phyloP scores from a whole-genome alignment of 2,888 invertebrate genomes.

The Dexiosoma caninum region DNA sequence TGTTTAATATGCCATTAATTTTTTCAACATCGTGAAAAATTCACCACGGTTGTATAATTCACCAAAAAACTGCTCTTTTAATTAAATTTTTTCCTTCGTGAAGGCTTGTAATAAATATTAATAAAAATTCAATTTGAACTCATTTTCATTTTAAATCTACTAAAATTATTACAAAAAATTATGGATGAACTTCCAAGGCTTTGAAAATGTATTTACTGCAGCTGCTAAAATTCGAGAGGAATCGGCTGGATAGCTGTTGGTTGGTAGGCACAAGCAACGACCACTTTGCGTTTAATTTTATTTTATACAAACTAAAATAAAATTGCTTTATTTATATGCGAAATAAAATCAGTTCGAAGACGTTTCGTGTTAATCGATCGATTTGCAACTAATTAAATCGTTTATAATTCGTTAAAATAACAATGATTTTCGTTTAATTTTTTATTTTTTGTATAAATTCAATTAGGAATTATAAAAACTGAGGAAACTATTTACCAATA shows the following conservation, averaged over 20 bases:
- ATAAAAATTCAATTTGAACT: conserved; percentile 1
- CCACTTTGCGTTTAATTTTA: conserved; percentile 55
- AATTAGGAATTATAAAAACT: conserved; percentile 42
- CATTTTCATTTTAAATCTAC: background rate
- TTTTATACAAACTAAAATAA: conserved; percentile 11
- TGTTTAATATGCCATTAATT: background rate
- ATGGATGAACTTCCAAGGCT: background rate
- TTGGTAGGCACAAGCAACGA: conserved; percentile 21
- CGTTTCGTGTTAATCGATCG: conserved; percentile 77
- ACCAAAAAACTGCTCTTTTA: conserved; percentile 44
- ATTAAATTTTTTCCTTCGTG: background rate
- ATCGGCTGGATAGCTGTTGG: conserved; percentile 10
- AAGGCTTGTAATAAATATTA: background rate
- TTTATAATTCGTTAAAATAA: conserved; percentile 47
- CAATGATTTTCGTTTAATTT: conserved; percentile 6
- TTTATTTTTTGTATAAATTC: background rate
- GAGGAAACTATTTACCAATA: conserved; percentile 3
- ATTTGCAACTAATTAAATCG: conserved; percentile 76
- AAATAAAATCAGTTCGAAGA: conserved; percentile 55
- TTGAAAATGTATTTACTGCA: background rate
- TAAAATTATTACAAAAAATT: background rate
- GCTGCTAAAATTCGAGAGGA: conserved; percentile 22
- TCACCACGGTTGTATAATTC: conserved; percentile 66
- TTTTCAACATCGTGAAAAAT: conserved; percentile 63
- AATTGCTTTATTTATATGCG: background rate